Base-by-base conservation (phyloP, 2,888 invertebrate species). In the Ethmia dodecea region DNA sequence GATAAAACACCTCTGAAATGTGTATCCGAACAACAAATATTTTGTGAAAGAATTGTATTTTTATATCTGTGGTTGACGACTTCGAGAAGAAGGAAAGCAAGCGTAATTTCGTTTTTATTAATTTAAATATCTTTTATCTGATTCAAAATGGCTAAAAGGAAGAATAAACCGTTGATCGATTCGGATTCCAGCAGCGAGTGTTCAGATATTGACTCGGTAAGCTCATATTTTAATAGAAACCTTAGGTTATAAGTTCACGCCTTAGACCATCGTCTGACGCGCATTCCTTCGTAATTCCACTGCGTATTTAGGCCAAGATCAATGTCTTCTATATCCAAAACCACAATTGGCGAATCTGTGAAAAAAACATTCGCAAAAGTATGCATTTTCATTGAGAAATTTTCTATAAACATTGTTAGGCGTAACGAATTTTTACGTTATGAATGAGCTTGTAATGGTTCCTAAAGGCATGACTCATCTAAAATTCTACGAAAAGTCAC, bases 181-280 rank as follows among this genome's bases (percentile, higher is more conserved):
- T 93, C 94, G 13, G 94, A 94, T 71, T 92, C 92, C 38, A 94
- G 93, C 73, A 93, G 93, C 72, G 92, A 91, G 55, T 93, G 91
- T 49, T 93, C 94, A 33, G 95, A 95, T 83, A 87, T 94, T 61
- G 94, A 95, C 75, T 93, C 93, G 57, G 95, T 95, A 88, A 92
- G 92, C 87, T 43, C 50, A 38, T 51, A 55, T 52, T 50, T 33
- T 44, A 36, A 45, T 42, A 39, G 45, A 60, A 56, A 55, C 53
- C 65, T 55, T 60, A 72, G 61, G 67, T 70, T 72, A 69, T 59
- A 61, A 45, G 54, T 52, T 55, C 62, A 62, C 55, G 60, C 11
- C 10, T 26, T 11, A 11, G 55, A 59, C 63, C 60, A 64, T 8
- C 5, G 22, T 4, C 35, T 35, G 35, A 35, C 32, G 33, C 35